Conservation (phyloP, 2,888 invertebrate genomes). For the Hedychridium roseum region DNA sequence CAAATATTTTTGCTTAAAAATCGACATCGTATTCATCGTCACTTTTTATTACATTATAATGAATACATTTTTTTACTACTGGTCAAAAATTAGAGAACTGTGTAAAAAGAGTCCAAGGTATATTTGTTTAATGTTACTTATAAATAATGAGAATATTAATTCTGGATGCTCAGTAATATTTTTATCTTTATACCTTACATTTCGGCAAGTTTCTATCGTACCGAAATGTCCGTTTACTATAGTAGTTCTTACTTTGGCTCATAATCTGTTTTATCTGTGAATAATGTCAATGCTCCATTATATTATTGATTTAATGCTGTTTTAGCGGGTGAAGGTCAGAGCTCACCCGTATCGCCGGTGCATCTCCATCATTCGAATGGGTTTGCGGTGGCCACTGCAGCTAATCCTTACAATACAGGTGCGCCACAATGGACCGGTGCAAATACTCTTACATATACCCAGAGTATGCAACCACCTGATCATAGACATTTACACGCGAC, state of each 20-base stretch:
- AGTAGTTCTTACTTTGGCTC: neutral
- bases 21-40: too few species aligned
- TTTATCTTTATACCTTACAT: too few species aligned
- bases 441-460: conserved; percentile 91
- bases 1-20: too few species aligned
- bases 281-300: neutral
- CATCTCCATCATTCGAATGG: conserved; percentile 66
- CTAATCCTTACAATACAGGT: conserved; percentile 59
- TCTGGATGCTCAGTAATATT: too few species aligned
- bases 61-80: neutral
- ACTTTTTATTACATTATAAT: too few species aligned
- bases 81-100: too few species aligned
- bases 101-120: too few species aligned
- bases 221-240: too few species aligned
- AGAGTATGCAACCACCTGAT: conserved; percentile 83
- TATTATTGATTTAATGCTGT: conserved; percentile 5
- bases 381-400: conserved; percentile 58
- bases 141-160: too few species aligned
- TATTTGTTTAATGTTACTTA: too few species aligned
- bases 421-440: conserved; percentile 82
- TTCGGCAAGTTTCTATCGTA: too few species aligned
- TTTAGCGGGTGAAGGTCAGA: conserved; percentile 63
- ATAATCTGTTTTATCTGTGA: neutral
- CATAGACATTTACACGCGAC: conserved; percentile 69
- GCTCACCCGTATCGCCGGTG: conserved; percentile 66